Percentiles rank a stretch among this genome's conserved stretches.
Conservation (phyloP, 2,797 vertebrate species). For the Sebastes vulpes region DNA sequence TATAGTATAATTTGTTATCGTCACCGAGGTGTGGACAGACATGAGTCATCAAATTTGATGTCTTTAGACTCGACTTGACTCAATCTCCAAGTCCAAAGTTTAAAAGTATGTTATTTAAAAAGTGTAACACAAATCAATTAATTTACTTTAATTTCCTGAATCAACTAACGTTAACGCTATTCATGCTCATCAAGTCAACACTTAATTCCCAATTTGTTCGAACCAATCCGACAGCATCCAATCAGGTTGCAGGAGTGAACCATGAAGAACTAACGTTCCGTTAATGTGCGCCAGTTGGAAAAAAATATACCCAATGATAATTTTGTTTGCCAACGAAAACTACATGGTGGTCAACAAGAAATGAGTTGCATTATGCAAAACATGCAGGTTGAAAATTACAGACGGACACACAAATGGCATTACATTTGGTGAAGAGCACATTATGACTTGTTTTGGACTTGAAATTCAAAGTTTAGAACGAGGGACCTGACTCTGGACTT, state of each 20-base stretch:
- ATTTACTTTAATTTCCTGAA: background rate
- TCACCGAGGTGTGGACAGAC: background rate
- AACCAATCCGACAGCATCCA: background rate
- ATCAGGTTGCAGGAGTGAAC: background rate
- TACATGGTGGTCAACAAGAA: background rate
- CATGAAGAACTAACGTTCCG: background rate
- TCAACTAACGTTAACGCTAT: background rate
- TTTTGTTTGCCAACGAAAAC: background rate
- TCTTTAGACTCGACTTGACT: background rate
- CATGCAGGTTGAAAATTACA: too few species aligned
- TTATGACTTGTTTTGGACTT: background rate
- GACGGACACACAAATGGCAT: fast-evolving
- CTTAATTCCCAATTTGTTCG: background rate
- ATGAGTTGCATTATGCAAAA: too few species aligned
- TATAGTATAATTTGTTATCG: background rate
- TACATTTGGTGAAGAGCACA: background rate
- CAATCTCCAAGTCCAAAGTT: background rate
- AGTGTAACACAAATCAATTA: background rate
- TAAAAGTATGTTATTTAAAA: background rate
- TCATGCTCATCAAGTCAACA: background rate
- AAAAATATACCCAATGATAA: background rate
- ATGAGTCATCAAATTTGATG: background rate
- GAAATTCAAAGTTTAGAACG: background rate
- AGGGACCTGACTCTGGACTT: background rate
- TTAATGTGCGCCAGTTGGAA: background rate